Evolutionary conservation across 2,113 vertebrate genomes (phyloP).

Genomic region (Ploceus nigricollis): DNA sequence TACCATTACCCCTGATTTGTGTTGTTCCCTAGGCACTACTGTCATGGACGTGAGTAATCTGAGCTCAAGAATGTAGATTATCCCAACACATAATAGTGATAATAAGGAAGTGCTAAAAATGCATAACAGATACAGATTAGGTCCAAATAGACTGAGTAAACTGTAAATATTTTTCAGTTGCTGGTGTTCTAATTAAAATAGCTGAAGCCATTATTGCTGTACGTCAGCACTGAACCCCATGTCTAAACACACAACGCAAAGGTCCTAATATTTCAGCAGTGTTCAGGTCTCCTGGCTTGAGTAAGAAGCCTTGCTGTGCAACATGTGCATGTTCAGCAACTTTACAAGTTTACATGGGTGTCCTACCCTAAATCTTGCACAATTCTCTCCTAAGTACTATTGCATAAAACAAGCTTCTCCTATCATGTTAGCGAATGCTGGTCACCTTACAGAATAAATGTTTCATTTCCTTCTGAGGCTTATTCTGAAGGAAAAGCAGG

Average conservation of each 20-base stretch:
- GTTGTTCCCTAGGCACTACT: background rate
- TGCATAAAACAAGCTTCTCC: background rate
- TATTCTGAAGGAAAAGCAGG: background rate
- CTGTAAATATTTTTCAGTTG: background rate
- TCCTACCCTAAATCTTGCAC: background rate
- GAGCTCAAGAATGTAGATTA: background rate
- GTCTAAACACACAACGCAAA: background rate
- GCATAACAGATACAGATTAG: background rate
- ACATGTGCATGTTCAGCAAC: background rate
- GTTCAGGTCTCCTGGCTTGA: background rate
- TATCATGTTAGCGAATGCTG: background rate
- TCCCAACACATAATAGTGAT: accelerated
- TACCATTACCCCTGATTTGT: background rate
- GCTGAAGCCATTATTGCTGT: background rate
- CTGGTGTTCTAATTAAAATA: background rate
- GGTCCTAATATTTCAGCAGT: background rate
- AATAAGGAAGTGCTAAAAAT: background rate
- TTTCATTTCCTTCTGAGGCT: background rate
- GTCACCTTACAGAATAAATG: background rate
- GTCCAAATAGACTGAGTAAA: background rate
- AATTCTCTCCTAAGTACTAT: background rate
- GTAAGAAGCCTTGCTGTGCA: background rate
- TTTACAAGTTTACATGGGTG: background rate
- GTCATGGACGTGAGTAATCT: background rate
- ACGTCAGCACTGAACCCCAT: background rate